These are phyloP conservation scores for Aradophagus sp. DNA, from an alignment of 1,140 invertebrate species.

Conservation along the genomic window DNA sequence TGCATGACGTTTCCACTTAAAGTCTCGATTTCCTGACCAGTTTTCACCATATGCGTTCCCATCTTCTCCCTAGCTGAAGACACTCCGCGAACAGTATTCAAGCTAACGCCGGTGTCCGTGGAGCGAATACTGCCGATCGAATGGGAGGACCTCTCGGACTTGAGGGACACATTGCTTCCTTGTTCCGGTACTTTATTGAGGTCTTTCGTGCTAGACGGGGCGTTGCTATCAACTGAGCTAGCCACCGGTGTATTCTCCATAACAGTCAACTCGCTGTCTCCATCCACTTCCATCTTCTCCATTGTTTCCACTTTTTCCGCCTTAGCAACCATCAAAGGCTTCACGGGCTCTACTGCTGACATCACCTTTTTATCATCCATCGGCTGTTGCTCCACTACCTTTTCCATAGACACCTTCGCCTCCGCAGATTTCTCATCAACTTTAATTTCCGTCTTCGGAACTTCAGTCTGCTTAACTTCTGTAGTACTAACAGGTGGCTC, in stretches of 20 bases:
- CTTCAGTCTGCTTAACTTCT: background rate
- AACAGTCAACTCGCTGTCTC: slow-evolving; percentile 21
- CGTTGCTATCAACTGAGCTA: slow-evolving; percentile 23
- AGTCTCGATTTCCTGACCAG: slow-evolving; percentile 69
- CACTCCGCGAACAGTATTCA: slow-evolving; percentile 69
- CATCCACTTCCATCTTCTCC: slow-evolving; percentile 18
- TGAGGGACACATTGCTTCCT: slow-evolving; percentile 64
- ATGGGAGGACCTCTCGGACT: slow-evolving; percentile 63
- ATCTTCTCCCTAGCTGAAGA: slow-evolving; percentile 70
- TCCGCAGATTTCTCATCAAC: background rate
- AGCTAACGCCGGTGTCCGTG: slow-evolving; percentile 71
- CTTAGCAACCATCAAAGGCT: background rate
- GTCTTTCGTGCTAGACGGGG: slow-evolving; percentile 45
- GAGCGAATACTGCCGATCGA: slow-evolving; percentile 66
- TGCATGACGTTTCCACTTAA: slow-evolving; percentile 70
- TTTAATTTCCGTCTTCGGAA: slow-evolving; percentile 7
- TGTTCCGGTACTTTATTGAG: slow-evolving; percentile 52
- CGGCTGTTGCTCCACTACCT: slow-evolving; percentile 2
- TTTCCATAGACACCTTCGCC: too few species aligned
- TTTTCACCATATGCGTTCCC: slow-evolving; percentile 67
- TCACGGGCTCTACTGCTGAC: background rate
- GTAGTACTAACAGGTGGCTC: too few species aligned
- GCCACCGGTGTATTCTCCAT: slow-evolving; percentile 19
- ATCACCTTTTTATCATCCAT: slow-evolving; percentile 19
- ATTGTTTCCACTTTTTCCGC: slow-evolving; percentile 34